A percentile compares a stretch with the other conserved stretches of the same genome.
Evolutionary conservation across 2,888 invertebrate genomes (phyloP).

Genomic region (Alloscopus bannaensis): DNA sequence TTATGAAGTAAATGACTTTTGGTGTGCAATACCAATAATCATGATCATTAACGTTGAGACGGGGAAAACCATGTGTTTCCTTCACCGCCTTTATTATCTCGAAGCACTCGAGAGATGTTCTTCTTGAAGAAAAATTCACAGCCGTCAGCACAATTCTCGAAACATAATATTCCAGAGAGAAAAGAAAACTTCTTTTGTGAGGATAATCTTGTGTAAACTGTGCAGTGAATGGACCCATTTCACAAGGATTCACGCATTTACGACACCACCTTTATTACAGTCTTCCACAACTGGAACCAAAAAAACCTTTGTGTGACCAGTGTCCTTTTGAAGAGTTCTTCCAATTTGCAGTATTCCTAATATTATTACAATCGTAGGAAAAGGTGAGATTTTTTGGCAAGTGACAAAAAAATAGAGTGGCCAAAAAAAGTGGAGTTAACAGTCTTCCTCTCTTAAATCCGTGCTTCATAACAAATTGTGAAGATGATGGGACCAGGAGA

Average conservation of each 20-base stretch:
- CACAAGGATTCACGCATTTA: no score
- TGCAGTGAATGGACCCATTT: constrained; percentile 5
- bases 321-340: neutral
- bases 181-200: constrained; percentile 19
- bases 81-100: constrained; percentile 31
- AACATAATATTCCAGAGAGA: no score
- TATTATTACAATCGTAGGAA: constrained; percentile 3
- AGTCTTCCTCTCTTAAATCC: no score
- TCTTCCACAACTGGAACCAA: constrained; percentile 1
- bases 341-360: constrained; percentile 37
- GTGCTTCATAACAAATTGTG: constrained; percentile 23
- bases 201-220: constrained; percentile 3
- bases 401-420: neutral
- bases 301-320: constrained; percentile 29
- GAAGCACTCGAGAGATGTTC: neutral
- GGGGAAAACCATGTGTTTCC: constrained; percentile 24
- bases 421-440: no score
- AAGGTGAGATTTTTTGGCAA: neutral
- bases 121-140: neutral
- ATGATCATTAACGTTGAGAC: constrained; percentile 45
- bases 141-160: neutral
- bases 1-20: constrained; percentile 54
- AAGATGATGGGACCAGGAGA: constrained; percentile 73
- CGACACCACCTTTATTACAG: no score
- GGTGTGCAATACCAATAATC: constrained; percentile 61